Conservation (phyloP, 1,140 invertebrate species). For the Holcopasites calliopsidis region DNA sequence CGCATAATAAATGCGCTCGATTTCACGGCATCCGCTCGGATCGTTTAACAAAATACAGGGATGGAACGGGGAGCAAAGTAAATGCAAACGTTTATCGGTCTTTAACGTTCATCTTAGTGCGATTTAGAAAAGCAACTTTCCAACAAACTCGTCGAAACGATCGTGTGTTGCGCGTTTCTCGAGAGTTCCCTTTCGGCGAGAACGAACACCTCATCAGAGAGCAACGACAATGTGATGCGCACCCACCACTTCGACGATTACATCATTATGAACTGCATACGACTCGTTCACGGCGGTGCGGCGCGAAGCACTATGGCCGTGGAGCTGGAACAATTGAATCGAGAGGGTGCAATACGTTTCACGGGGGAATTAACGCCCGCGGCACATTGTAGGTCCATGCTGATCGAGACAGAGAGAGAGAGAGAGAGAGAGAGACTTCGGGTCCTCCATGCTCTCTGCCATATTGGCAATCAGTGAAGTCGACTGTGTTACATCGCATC, state of each 20-base stretch:
- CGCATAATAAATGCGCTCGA: slow-evolving; percentile 5
- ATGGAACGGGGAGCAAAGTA: too few species aligned
- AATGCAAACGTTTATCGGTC: too few species aligned
- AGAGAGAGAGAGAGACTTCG: not conserved
- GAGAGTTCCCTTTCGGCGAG: not conserved
- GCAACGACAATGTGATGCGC: slow-evolving; percentile 15
- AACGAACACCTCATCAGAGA: not conserved
- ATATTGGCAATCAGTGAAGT: slow-evolving; percentile 77
- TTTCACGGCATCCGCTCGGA: not conserved
- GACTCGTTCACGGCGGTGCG: slow-evolving; percentile 41
- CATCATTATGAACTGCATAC: slow-evolving; percentile 51
- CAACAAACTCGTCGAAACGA: not conserved
- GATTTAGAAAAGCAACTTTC: not conserved
- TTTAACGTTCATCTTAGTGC: too few species aligned
- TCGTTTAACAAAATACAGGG: not conserved
- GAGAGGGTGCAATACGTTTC: slow-evolving; percentile 76
- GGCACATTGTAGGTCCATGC: slow-evolving; percentile 70
- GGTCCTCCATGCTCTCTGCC: slow-evolving; percentile 51
- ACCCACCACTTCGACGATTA: slow-evolving; percentile 31
- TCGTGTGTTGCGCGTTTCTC: not conserved
- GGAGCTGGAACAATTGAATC: slow-evolving; percentile 74
- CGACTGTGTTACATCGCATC: slow-evolving; percentile 67
- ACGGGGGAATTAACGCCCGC: slow-evolving; percentile 77
- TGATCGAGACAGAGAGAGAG: slow-evolving; percentile 50
- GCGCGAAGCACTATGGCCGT: slow-evolving; percentile 56